A percentile compares a stretch with the other conserved stretches of the same genome.
These are phyloP conservation scores for Drosophila seclusa DNA, from an alignment of 2,888 invertebrate species.

Conservation along the genomic window DNA sequence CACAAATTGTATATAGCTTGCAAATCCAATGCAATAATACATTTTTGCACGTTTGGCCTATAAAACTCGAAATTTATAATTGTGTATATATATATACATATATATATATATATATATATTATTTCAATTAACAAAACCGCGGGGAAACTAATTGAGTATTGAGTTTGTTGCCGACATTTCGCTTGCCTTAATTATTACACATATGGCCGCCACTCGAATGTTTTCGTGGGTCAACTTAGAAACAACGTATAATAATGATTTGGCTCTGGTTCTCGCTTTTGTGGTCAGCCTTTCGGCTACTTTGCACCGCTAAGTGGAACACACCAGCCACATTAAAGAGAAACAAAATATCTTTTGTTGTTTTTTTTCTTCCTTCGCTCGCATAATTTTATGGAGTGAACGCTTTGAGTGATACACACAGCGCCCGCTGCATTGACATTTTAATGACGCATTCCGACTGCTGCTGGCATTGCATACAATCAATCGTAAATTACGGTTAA, in stretches of 20 bases:
- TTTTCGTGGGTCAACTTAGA: slow-evolving; percentile 9
- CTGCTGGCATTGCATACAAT: slow-evolving; percentile 64
- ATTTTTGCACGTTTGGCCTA: background rate
- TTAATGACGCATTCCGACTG: slow-evolving; percentile 31
- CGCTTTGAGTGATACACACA: slow-evolving; percentile 24
- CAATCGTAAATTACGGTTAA: slow-evolving; percentile 31
- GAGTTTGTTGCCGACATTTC: slow-evolving; percentile 22
- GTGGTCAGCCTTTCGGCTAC: slow-evolving; percentile 46
- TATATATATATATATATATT: slow-evolving; percentile 13
- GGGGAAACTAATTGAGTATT: slow-evolving; percentile 31
- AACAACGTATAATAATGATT: background rate
- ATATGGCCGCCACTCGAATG: slow-evolving; percentile 6
- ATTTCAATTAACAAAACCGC: slow-evolving; percentile 38
- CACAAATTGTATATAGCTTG: background rate
- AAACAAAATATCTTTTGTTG: slow-evolving; percentile 1
- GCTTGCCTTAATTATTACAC: slow-evolving; percentile 35
- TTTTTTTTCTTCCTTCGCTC: background rate
- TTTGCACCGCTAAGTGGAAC: slow-evolving; percentile 63
- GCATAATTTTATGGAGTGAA: background rate
- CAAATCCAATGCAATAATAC: background rate
- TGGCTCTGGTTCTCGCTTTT: background rate
- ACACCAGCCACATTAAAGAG: slow-evolving; percentile 4
- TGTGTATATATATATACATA: background rate
- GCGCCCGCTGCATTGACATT: slow-evolving; percentile 30
- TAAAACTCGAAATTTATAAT: background rate